Percentiles rank a stretch among this genome's conserved stretches.
Conservation (phyloP, 2,113 vertebrate species). For the Myrmophylax atrothorax region DNA sequence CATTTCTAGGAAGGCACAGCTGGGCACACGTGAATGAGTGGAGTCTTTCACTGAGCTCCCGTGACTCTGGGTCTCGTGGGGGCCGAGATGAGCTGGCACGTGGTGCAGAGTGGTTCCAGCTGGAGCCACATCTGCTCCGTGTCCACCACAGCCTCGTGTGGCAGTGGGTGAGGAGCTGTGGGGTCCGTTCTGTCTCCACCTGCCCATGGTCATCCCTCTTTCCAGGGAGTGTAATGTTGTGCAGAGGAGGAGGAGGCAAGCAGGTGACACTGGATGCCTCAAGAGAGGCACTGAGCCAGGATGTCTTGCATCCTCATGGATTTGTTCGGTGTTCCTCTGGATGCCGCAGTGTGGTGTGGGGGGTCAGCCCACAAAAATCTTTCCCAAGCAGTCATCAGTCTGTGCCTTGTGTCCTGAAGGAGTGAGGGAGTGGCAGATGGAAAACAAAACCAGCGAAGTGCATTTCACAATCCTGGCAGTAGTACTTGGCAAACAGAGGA, state of each 20-base stretch:
- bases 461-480: slow-evolving; percentile 30
- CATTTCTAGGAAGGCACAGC: neutral
- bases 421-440: neutral
- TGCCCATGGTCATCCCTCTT: neutral
- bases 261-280: neutral
- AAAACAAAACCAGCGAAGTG: neutral
- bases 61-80: neutral
- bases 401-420: neutral
- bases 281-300: neutral
- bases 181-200: neutral
- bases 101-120: neutral
- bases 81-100: fast-evolving
- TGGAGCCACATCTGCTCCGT: neutral
- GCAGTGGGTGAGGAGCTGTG: neutral
- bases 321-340: neutral
- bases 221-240: neutral
- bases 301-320: fast-evolving
- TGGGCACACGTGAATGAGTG: fast-evolving
- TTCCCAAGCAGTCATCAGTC: neutral
- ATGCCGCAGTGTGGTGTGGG: neutral
- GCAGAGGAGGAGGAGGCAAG: neutral
- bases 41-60: neutral
- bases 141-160: fast-evolving
- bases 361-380: neutral
- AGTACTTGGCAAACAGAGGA: neutral